A percentile compares a stretch with the other conserved stretches of the same genome.
Evolutionary conservation across 2,797 vertebrate genomes (phyloP).

Genomic region (Smutsia temminckii): DNA sequence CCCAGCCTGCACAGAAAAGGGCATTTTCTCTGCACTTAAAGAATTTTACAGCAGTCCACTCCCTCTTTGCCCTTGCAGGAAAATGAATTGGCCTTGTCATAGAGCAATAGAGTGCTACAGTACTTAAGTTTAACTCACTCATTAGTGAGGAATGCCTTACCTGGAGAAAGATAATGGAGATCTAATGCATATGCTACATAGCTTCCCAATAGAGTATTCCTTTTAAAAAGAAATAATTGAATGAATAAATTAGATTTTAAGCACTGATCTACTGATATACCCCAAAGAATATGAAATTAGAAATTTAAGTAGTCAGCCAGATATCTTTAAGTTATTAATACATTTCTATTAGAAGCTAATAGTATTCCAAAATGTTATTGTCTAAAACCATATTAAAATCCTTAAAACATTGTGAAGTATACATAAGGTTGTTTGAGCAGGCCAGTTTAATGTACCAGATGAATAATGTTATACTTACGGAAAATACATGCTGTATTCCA

Average conservation of each 20-base stretch:
- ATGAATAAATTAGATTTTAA: slow-evolving; percentile 75
- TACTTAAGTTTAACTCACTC: slow-evolving; percentile 48
- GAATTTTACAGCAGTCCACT: slow-evolving; percentile 18
- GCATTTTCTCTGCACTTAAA: slow-evolving; percentile 14
- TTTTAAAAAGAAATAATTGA: slow-evolving; percentile 70
- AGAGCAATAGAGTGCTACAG: background rate
- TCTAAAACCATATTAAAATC: slow-evolving; percentile 48
- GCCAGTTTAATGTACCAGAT: slow-evolving; percentile 9
- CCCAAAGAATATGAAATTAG: slow-evolving; percentile 64
- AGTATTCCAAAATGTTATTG: slow-evolving; percentile 61
- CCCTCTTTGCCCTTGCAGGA: background rate
- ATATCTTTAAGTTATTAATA: slow-evolving; percentile 64
- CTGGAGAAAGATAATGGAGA: slow-evolving; percentile 55
- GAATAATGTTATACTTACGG: slow-evolving; percentile 24
- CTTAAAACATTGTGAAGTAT: slow-evolving; percentile 38
- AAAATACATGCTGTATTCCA: background rate
- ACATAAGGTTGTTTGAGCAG: slow-evolving; percentile 9
- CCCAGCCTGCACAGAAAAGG: background rate
- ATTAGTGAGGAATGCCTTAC: slow-evolving; percentile 43
- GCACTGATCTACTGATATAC: slow-evolving; percentile 64
- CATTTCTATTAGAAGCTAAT: slow-evolving; percentile 62
- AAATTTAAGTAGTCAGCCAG: slow-evolving; percentile 58
- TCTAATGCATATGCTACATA: slow-evolving; percentile 56
- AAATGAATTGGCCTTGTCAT: slow-evolving; percentile 44
- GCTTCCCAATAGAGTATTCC: slow-evolving; percentile 40